Percentiles rank a stretch among this genome's conserved stretches.
Evolutionary conservation across 2,113 vertebrate species (phyloP).

Genomic region (Gavia stellata): DNA sequence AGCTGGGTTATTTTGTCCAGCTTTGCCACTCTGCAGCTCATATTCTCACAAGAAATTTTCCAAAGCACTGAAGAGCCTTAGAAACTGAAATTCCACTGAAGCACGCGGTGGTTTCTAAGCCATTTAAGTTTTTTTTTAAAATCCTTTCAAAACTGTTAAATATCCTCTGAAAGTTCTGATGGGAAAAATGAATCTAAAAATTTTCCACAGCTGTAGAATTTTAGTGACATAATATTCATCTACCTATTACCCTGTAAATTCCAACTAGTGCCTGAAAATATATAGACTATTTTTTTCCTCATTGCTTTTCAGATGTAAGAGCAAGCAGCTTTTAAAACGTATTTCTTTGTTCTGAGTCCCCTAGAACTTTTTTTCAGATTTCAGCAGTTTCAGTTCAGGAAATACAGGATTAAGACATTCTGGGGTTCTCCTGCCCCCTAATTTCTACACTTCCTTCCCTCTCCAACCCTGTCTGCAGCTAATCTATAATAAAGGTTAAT

Average conservation of each 20-base stretch:
- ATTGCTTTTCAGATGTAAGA: neutral
- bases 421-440: neutral
- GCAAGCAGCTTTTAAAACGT: neutral
- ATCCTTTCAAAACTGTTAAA: neutral
- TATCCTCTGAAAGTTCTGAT: neutral
- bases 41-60: neutral
- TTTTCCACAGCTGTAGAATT: neutral
- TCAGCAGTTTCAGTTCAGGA: neutral
- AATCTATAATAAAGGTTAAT: conserved; percentile 68
- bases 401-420: neutral
- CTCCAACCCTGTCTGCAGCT: conserved; percentile 21
- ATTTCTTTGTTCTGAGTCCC: neutral
- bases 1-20: neutral
- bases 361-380: neutral
- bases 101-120: neutral
- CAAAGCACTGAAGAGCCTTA: neutral
- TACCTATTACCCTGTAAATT: neutral
- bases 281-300: neutral
- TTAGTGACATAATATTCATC: neutral
- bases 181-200: neutral
- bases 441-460: conserved; percentile 9
- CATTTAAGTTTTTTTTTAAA: neutral
- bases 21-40: neutral
- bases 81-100: neutral
- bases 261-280: neutral